Evolutionary conservation across 2,797 vertebrate genomes (phyloP), one percentile per base, ranked within the genome.

Genomic region (Ptychobarbus kaznakovi): DNA sequence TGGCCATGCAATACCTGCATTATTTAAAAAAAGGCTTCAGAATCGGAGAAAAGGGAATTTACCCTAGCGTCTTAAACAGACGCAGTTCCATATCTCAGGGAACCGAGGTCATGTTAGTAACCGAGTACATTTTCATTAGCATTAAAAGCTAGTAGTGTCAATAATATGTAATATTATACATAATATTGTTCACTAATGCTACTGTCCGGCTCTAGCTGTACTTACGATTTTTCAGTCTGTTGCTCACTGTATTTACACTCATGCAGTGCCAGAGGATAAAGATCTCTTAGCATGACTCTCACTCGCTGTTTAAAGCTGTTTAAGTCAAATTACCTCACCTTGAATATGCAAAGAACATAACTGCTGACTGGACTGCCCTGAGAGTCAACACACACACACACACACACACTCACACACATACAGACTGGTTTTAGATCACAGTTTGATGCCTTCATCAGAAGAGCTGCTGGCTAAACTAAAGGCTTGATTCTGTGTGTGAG

Each of bases 291-390:
- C 40, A 61, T 72, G 35, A 61, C 32, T 53, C 44, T 80, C 1
- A 20, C 22, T 49, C 42, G 3, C 46, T 63, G 42, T 82, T 86
- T 68, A 81, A 86, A 51, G 53, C 56, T 28, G 32, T 83, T 65
- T 76, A 65, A 73, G 69, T 74, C 53, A 74, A 63, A 82, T 82
- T 61, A 82, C 18, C 73, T 70, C 44, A 83, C 13, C 69, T 80
- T 75, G 65, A 83, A 77, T 81, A 85, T 87, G 69, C 63, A 80
- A 70, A 84, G 73, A 32, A 72, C 66, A 76, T 13, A 83, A 76
- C 20, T 78, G 46, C 65, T 70, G 75, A 80, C 58, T 75, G 56
- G 56, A 75, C 56, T 42, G 80, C 38, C 20, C 28, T 75, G 56
- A 46, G 40, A 58, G 9, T 35, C 20, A 81, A 56, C 25, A 65